Conservation (phyloP, 2,888 invertebrate genomes). For the Buathra laborator region DNA sequence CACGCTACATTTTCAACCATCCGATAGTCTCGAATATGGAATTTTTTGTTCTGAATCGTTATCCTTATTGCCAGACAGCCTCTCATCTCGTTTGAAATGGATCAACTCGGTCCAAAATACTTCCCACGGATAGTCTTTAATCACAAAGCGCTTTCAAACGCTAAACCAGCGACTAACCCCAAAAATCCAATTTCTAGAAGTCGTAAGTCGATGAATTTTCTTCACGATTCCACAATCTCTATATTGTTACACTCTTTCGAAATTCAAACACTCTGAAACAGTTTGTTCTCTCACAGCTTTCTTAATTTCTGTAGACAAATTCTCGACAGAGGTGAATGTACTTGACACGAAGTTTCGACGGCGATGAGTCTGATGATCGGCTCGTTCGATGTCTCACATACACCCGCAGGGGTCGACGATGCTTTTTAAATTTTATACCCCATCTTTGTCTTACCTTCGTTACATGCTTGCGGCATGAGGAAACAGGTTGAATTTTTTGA, state of each 20-base stretch:
- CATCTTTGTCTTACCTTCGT: slow-evolving; percentile 2
- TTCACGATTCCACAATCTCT: background rate
- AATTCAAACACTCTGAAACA: background rate
- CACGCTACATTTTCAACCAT: slow-evolving; percentile 70
- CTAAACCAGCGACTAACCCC: background rate
- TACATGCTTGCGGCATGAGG: background rate
- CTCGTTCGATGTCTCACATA: slow-evolving; percentile 32
- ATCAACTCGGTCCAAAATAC: slow-evolving; percentile 63
- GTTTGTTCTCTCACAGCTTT: background rate
- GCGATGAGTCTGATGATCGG: slow-evolving; percentile 52
- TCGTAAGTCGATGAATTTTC: background rate
- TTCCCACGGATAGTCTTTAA: slow-evolving; percentile 45
- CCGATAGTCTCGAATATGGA: slow-evolving; percentile 60
- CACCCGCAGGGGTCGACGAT: background rate
- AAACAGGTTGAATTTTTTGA: slow-evolving; percentile 75
- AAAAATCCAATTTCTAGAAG: background rate
- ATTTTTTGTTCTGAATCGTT: slow-evolving; percentile 69
- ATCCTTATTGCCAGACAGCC: slow-evolving; percentile 66
- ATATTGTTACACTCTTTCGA: background rate
- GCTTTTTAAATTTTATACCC: background rate
- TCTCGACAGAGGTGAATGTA: slow-evolving; percentile 48
- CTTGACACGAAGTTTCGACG: slow-evolving; percentile 43
- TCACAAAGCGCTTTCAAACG: background rate
- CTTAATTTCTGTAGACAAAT: slow-evolving; percentile 7
- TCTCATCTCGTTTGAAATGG: slow-evolving; percentile 59